Conservation (phyloP, 2,888 invertebrate genomes). For the Choreutis nemorana region DNA sequence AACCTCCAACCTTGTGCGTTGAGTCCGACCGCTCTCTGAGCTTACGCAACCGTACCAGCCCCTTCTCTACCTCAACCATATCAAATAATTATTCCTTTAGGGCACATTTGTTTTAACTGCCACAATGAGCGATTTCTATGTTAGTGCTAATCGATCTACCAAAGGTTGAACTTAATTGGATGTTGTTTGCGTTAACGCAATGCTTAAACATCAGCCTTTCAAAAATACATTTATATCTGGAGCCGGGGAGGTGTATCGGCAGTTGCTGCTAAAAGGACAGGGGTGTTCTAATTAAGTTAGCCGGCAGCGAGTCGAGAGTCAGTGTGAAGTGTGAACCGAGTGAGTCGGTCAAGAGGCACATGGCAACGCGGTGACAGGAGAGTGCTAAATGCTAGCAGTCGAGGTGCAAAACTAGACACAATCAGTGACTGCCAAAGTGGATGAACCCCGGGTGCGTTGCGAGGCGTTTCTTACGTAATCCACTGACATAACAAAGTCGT, state of each 20-base stretch:
- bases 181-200: conserved; percentile 33
- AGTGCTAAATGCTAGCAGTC: conserved; percentile 43
- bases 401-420: conserved; percentile 50
- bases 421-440: conserved; percentile 47
- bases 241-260: not conserved
- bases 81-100: conserved; percentile 59
- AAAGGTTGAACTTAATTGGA: conserved; percentile 53
- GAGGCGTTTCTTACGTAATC: conserved; percentile 62
- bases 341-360: conserved; percentile 21
- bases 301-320: conserved; percentile 24
- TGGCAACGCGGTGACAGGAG: conserved; percentile 14
- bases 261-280: not conserved
- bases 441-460: conserved; percentile 55
- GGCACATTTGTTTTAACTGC: conserved; percentile 50
- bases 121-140: conserved; percentile 40
- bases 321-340: too few species aligned
- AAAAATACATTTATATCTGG: not conserved
- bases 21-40: conserved; percentile 58
- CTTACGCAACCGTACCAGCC: conserved; percentile 59
- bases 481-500: conserved; percentile 65
- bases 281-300: conserved; percentile 18
- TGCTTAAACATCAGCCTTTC: not conserved
- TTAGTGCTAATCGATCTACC: conserved; percentile 40
- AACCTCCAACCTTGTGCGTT: conserved; percentile 66
- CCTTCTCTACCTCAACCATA: conserved; percentile 51